Evolutionary conservation across 2,797 vertebrate species (phyloP).

Genomic region (Diceros bicornis): DNA sequence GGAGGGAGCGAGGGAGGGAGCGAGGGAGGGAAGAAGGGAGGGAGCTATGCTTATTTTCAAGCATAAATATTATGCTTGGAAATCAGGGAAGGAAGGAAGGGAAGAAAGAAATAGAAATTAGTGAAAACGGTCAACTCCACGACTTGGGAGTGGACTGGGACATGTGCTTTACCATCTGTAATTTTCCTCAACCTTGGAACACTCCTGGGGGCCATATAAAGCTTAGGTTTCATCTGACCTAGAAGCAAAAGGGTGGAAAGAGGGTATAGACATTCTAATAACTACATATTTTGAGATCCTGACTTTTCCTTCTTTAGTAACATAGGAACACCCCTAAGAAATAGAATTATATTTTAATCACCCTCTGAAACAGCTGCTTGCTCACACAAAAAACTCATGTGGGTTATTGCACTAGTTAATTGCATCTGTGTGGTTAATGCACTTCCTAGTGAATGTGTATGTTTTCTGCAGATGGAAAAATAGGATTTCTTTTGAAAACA

Average conservation of each 20-base stretch:
- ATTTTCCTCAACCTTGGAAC: neutral
- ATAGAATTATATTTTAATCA: conserved; percentile 19
- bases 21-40: rapidly evolving
- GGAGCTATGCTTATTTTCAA: neutral
- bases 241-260: neutral
- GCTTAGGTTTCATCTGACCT: neutral
- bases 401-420: neutral
- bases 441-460: neutral
- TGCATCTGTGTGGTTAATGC: neutral
- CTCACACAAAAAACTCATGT: neutral
- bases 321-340: neutral
- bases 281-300: neutral
- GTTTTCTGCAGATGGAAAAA: conserved; percentile 61
- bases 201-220: neutral
- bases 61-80: neutral
- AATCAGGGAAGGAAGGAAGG: neutral
- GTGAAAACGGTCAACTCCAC: neutral
- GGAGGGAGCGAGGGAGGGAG: neutral
- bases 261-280: neutral
- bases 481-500: conserved; percentile 68
- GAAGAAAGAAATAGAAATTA: neutral
- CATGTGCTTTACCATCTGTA: neutral
- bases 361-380: neutral
- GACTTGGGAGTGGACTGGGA: neutral
- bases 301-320: conserved; percentile 14